A percentile compares a stretch with the other conserved stretches of the same genome.
These are phyloP conservation scores for Aspidiotus destructor DNA, from an alignment of 2,888 invertebrate genomes.

Conservation along the genomic window DNA sequence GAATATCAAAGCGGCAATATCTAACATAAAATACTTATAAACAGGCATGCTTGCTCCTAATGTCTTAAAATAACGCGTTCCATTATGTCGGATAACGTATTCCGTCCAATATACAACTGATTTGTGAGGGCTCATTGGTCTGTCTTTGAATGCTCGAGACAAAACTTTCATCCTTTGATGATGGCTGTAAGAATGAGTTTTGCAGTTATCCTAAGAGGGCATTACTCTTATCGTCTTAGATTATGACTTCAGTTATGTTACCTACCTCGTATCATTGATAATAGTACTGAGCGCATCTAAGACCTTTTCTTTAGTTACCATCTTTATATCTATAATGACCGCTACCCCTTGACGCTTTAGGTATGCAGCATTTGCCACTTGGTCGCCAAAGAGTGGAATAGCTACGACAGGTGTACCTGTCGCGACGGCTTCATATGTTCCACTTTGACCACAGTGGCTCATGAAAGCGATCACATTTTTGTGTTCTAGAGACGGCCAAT, in stretches of 20 bases:
- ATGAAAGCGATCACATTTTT: conserved; percentile 15
- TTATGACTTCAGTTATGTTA: not conserved
- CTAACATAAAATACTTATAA: no score
- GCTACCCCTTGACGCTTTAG: not conserved
- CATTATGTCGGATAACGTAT: no score
- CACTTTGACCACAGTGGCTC: conserved; percentile 20
- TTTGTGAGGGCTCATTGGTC: no score
- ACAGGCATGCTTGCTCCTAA: no score
- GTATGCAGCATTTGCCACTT: not conserved
- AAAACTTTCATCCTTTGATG: no score
- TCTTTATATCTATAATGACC: not conserved
- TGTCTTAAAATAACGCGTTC: no score
- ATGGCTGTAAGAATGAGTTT: no score
- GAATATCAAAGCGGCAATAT: no score
- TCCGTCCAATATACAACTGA: no score
- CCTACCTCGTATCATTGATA: conserved; percentile 5
- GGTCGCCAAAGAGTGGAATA: conserved; percentile 12
- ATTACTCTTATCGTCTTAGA: no score
- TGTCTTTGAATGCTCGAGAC: no score
- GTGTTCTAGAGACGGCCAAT: not conserved
- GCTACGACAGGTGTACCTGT: conserved; percentile 11
- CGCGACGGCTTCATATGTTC: conserved; percentile 17
- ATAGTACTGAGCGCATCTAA: conserved; percentile 1
- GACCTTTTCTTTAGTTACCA: not conserved
- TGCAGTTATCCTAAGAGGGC: no score